Percentiles rank a stretch among this genome's conserved stretches.
Evolutionary conservation across 2,797 vertebrate genomes (phyloP).

Genomic region (Esox masquinongy): DNA sequence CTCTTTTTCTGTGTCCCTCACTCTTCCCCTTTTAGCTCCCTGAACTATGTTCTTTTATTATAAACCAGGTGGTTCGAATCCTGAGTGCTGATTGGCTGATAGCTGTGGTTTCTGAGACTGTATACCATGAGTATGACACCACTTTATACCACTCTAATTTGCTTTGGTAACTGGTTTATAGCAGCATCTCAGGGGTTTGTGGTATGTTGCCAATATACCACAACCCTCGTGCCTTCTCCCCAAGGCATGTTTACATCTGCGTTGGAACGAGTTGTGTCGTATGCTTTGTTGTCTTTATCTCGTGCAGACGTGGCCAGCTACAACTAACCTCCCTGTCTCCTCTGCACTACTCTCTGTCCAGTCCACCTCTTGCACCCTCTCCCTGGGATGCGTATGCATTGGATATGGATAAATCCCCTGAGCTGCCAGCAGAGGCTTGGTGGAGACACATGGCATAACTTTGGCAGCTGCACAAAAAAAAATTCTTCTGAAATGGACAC

Average conservation of each 20-base stretch:
- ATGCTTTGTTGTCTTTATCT: background rate
- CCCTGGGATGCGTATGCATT: background rate
- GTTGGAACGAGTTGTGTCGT: background rate
- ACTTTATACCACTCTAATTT: too few species aligned
- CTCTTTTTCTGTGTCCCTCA: slow-evolving; percentile 1
- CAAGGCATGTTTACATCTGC: background rate
- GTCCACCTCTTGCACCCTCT: background rate
- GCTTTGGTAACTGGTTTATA: too few species aligned
- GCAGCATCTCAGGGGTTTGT: too few species aligned
- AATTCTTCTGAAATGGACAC: slow-evolving; percentile 49
- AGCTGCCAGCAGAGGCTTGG: slow-evolving; percentile 46
- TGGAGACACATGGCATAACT: slow-evolving; percentile 62
- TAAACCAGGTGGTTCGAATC: too few species aligned
- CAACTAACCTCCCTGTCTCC: background rate
- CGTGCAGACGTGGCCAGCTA: background rate
- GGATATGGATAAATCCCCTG: slow-evolving; percentile 38
- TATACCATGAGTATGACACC: too few species aligned
- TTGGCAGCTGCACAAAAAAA: slow-evolving; percentile 59
- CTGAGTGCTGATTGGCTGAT: too few species aligned
- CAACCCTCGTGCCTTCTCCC: background rate
- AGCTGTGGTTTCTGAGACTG: too few species aligned
- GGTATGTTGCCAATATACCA: too few species aligned
- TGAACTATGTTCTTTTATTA: background rate
- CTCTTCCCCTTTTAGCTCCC: background rate
- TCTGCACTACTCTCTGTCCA: slow-evolving; percentile 5